Base-by-base conservation (phyloP, 2,797 vertebrate genomes). In the Muscicapa striata region DNA sequence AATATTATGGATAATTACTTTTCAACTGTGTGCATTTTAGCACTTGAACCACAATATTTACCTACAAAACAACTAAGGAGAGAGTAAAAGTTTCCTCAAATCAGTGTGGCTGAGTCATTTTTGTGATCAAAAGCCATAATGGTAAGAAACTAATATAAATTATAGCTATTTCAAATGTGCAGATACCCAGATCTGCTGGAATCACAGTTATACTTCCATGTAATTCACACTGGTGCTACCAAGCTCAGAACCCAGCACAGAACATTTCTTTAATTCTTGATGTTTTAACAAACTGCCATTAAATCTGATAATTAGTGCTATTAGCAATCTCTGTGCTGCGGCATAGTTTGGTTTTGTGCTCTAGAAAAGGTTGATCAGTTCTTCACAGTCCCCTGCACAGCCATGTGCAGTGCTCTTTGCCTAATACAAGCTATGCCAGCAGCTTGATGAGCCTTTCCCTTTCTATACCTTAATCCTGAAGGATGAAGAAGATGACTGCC, bases 21-120 rank as follows among this genome's bases (percentile, higher is more conserved):
- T 95, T 90, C 81, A 92, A 83, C 72, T 80, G 38, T 72, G 81
- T 77, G 84, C 90, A 92, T 95, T 96, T 95, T 96, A 96, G 75
- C 84, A 92, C 92, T 90, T 90, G 81, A 95, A 87, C 92, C 95
- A 89, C 84, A 95, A 40, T 94, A 94, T 95, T 95, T 95, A 80
- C 68, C 87, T 85, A 87, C 61, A n/a, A 95, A 92, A 92, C 64
- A 92, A 24, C 52, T 80, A 73, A 0, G 6, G 49, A 55, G 59
- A 76, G 57, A 68, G 73, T 45, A 59, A 17, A 72, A 58, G 45
- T 54, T 67, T 93, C 38, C 63, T 86, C 43, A 94, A 41, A 92
- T 70, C 55, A 89, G 7, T 43, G 24, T 49, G 18, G 45, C 15
- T 61, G 34, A 77, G 21, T 24, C 11, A 54, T 41, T 74, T 82